Evolutionary conservation across 2,888 invertebrate species (phyloP).

Genomic region (Ypsolopha scabrella): DNA sequence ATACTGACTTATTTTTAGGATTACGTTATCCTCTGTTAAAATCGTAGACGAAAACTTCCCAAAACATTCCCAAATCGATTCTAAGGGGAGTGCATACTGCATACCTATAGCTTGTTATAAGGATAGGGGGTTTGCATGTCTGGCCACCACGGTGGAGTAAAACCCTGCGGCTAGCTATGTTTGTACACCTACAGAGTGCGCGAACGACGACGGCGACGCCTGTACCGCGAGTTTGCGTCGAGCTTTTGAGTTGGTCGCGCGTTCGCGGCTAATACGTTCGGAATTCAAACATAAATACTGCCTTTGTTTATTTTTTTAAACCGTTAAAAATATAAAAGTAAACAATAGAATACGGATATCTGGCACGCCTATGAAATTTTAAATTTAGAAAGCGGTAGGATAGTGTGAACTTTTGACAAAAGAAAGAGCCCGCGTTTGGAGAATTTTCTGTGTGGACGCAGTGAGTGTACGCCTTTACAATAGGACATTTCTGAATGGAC

Average conservation of each 20-base stretch:
- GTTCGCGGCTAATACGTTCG: constrained; percentile 24
- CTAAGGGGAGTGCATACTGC: constrained; percentile 27
- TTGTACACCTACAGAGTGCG: constrained; percentile 29
- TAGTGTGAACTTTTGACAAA: constrained; percentile 17
- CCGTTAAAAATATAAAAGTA: neutral
- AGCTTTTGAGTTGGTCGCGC: constrained; percentile 61
- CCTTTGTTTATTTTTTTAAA: neutral
- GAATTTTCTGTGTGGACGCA: constrained; percentile 24
- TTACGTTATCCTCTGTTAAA: too few relatives aligned
- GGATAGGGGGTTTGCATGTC: constrained; percentile 49
- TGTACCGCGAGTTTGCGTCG: constrained; percentile 52
- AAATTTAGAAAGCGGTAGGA: constrained; percentile 28
- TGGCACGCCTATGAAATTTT: constrained; percentile 14
- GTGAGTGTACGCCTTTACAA: constrained; percentile 35
- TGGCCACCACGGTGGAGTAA: constrained; percentile 51
- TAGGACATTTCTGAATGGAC: constrained; percentile 33
- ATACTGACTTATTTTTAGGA: too few relatives aligned
- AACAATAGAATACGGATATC: neutral
- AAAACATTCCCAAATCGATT: neutral
- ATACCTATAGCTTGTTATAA: constrained; percentile 28
- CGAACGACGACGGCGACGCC: constrained; percentile 20
- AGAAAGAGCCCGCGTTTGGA: constrained; percentile 14
- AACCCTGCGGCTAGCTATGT: constrained; percentile 46
- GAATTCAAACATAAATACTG: constrained; percentile 1
- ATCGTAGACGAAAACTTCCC: too few relatives aligned